Evolutionary conservation across 2,113 vertebrate species (phyloP).

Genomic region (Pyxicephalus adspersus): DNA sequence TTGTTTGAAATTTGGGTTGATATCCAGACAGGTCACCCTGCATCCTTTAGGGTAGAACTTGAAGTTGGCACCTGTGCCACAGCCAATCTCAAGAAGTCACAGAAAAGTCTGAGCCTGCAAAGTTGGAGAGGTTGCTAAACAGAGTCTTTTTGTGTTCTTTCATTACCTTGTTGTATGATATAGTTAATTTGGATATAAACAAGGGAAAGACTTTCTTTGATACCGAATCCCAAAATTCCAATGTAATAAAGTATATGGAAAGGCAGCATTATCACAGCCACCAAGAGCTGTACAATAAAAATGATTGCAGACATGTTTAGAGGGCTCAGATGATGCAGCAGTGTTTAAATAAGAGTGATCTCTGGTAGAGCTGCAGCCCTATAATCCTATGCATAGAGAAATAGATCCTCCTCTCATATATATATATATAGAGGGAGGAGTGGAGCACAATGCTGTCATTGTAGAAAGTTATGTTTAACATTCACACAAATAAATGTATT

Average conservation of each 20-base stretch:
- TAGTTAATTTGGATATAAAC: not conserved
- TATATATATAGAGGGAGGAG: not conserved
- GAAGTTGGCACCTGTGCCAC: conserved; percentile 80
- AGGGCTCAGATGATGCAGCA: not conserved
- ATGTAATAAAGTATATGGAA: conserved; percentile 23
- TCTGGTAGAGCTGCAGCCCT: not conserved
- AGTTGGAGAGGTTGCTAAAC: conserved; percentile 71
- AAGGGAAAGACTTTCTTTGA: conserved; percentile 19
- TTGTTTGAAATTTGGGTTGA: conserved; percentile 77
- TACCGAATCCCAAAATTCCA: conserved; percentile 26
- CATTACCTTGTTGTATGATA: conserved; percentile 61
- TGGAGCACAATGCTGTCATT: not conserved
- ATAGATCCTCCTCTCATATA: not conserved
- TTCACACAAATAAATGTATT: too few relatives aligned
- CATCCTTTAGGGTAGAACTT: conserved; percentile 77
- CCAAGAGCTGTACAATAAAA: not conserved
- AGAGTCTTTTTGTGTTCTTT: conserved; percentile 75
- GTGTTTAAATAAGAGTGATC: too few relatives aligned
- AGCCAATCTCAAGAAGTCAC: conserved; percentile 82
- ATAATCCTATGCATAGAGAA: too few relatives aligned
- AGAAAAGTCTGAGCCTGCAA: conserved; percentile 66
- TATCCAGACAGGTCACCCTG: conserved; percentile 78
- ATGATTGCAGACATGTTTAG: conserved; percentile 25
- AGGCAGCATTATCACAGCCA: conserved; percentile 22
- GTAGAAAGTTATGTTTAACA: not conserved